Conservation (phyloP, 2,888 invertebrate genomes). For the Apodemia hepburni region DNA sequence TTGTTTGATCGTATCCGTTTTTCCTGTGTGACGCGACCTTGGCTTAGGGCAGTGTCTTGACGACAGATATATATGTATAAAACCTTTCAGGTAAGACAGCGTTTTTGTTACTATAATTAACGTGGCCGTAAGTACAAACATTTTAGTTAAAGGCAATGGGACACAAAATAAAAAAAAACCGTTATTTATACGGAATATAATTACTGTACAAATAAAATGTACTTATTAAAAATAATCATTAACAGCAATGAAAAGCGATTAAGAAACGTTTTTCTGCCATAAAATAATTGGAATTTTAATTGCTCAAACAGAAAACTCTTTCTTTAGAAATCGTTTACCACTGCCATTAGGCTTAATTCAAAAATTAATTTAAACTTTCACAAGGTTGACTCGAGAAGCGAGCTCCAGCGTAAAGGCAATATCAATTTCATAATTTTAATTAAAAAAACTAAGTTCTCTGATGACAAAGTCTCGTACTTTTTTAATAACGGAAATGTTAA, state of each 20-base stretch:
- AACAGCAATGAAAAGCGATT: constrained; percentile 57
- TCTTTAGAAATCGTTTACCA: constrained; percentile 73
- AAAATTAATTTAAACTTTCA: constrained; percentile 80
- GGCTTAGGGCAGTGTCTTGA: too few species aligned
- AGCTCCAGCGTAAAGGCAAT: constrained; percentile 72
- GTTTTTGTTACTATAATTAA: too few species aligned
- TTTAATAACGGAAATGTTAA: constrained; percentile 79
- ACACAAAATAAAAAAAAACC: too few species aligned
- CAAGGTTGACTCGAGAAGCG: constrained; percentile 70
- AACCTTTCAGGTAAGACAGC: too few species aligned
- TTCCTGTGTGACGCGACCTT: too few species aligned
- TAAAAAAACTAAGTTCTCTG: constrained; percentile 78
- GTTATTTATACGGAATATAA: constrained; percentile 1
- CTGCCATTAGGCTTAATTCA: constrained; percentile 77
- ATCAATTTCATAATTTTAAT: constrained; percentile 81
- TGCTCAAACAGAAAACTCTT: constrained; percentile 67
- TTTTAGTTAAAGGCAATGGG: too few species aligned
- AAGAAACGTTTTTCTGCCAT: constrained; percentile 57
- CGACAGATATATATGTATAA: too few species aligned
- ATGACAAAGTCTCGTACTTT: constrained; percentile 78
- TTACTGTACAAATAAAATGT: constrained; percentile 22
- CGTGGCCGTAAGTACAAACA: too few species aligned
- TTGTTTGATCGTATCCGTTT: too few species aligned
- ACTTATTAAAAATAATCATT: constrained; percentile 32
- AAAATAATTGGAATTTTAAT: constrained; percentile 71